Evolutionary conservation across 2,113 vertebrate species (phyloP).

Genomic region (Arothron firmamentum): DNA sequence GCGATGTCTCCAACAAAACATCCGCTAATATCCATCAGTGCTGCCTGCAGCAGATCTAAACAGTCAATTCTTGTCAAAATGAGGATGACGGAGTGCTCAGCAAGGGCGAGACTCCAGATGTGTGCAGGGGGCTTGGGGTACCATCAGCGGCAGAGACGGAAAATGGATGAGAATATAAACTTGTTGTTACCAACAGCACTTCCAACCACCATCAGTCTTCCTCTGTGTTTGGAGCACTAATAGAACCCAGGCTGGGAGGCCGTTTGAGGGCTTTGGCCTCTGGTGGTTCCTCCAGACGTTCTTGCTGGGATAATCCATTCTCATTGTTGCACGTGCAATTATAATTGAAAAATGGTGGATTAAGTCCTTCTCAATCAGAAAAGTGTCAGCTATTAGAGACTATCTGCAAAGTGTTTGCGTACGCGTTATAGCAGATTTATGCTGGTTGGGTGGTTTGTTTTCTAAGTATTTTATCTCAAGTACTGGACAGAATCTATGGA

Average conservation of each 20-base stretch:
- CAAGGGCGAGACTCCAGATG: slow-evolving; percentile 58
- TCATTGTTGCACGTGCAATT: slow-evolving; percentile 4
- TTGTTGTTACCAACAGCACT: slow-evolving; percentile 54
- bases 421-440: background rate
- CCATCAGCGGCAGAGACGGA: slow-evolving; percentile 56
- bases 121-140: slow-evolving; percentile 41
- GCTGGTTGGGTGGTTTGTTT: slow-evolving; percentile 7
- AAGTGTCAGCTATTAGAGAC: background rate
- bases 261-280: slow-evolving; percentile 43
- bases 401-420: background rate
- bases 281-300: slow-evolving; percentile 9
- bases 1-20: slow-evolving; percentile 31
- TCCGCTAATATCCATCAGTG: slow-evolving; percentile 36
- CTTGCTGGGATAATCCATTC: slow-evolving; percentile 4
- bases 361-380: slow-evolving; percentile 1
- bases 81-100: slow-evolving; percentile 58
- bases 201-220: slow-evolving; percentile 59
- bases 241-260: slow-evolving; percentile 49
- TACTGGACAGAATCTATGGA: slow-evolving; percentile 1
- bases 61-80: slow-evolving; percentile 39
- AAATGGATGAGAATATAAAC: slow-evolving; percentile 66
- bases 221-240: slow-evolving; percentile 65
- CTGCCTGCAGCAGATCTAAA: slow-evolving; percentile 55
- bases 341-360: background rate
- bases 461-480: background rate